These are phyloP conservation scores for Teleiodes luculella DNA, from an alignment of 2,888 invertebrate genomes.

Conservation along the genomic window DNA sequence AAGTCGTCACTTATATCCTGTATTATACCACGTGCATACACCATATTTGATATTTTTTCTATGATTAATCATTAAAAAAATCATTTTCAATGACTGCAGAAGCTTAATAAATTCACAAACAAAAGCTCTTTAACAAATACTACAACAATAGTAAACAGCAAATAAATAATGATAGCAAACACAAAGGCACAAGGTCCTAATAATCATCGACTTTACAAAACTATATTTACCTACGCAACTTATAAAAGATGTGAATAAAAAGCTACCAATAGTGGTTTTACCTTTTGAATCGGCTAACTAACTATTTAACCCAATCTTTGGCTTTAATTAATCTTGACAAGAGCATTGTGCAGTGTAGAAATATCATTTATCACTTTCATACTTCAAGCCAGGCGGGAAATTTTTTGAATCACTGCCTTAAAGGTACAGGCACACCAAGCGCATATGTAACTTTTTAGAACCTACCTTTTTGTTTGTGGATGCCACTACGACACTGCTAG, in stretches of 20 bases:
- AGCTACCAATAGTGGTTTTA: conserved; percentile 39
- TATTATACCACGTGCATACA: too few relatives aligned
- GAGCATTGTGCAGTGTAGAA: conserved; percentile 51
- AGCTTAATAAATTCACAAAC: background rate
- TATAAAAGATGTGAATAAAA: conserved; percentile 31
- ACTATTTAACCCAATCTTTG: conserved; percentile 69
- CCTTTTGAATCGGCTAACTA: conserved; percentile 59
- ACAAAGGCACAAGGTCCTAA: conserved; percentile 13
- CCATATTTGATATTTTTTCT: too few relatives aligned
- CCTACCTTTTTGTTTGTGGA: too few relatives aligned
- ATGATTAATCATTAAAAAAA: background rate
- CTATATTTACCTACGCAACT: conserved; percentile 10
- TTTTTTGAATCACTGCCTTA: conserved; percentile 5
- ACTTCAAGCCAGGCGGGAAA: conserved; percentile 33
- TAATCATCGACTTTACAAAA: conserved; percentile 4
- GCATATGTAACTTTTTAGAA: background rate
- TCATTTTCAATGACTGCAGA: background rate
- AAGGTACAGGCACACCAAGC: background rate
- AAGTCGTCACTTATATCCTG: too few relatives aligned
- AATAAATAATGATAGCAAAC: conserved; percentile 1
- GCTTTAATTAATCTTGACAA: conserved; percentile 76
- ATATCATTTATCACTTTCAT: conserved; percentile 72
- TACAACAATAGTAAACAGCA: background rate
- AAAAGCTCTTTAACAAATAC: background rate
- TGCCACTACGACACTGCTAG: too few relatives aligned